Percentiles rank a stretch among this genome's conserved stretches.
phyloP scores from a whole-genome alignment of 2,113 vertebrate species.

The Pituophis catenifer region DNA sequence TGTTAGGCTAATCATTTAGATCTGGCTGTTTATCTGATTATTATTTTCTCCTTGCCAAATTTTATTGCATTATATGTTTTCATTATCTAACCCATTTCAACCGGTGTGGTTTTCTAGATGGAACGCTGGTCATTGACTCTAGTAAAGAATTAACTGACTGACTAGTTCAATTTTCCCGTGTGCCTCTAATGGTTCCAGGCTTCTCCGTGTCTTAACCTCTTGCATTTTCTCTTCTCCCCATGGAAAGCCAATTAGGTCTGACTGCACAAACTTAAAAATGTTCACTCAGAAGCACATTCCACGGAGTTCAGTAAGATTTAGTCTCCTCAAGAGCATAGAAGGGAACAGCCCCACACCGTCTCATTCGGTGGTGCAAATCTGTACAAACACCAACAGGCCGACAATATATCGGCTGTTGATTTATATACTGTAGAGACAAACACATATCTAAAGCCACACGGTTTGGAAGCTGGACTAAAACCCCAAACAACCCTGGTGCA shows the following conservation, averaged over 20 bases:
- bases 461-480: background rate
- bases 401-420: background rate
- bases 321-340: background rate
- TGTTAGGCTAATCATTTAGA: background rate
- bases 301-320: background rate
- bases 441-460: background rate
- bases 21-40: background rate
- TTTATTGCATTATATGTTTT: background rate
- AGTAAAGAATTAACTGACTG: background rate
- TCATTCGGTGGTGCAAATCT: background rate
- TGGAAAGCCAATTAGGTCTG: background rate
- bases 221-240: background rate
- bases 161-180: background rate
- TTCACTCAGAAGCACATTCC: background rate
- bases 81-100: background rate
- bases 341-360: background rate
- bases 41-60: background rate
- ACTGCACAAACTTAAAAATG: background rate
- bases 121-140: background rate
- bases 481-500: too few relatives aligned
- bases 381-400: background rate
- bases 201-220: background rate
- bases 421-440: background rate
- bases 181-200: background rate
- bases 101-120: background rate